phyloP scores from a whole-genome alignment of 2,113 vertebrate species.

The Lophura nycthemera region DNA sequence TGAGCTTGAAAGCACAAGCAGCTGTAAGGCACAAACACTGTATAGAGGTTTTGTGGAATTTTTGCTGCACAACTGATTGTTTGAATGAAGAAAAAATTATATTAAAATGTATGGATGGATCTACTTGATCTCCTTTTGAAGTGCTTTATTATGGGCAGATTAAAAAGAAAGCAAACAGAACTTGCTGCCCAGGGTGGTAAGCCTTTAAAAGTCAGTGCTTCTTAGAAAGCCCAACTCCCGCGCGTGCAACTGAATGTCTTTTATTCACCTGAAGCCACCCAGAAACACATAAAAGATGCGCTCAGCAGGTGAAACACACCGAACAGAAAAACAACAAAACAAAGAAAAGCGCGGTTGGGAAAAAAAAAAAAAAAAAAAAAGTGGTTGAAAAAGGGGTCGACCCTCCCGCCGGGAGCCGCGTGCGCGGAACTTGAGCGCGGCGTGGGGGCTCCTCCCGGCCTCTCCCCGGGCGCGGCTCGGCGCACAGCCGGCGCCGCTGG shows the following conservation, averaged over 20 bases:
- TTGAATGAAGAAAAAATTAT: neutral
- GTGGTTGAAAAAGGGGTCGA: too few species aligned
- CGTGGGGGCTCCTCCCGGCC: neutral
- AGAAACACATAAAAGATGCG: neutral
- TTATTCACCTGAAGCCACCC: neutral
- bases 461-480: too few species aligned
- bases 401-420: neutral
- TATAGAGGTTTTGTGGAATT: neutral
- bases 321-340: too few species aligned
- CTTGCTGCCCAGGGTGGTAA: neutral
- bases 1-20: neutral
- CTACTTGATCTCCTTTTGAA: neutral
- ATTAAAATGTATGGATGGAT: neutral
- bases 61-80: neutral
- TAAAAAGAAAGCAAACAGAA: neutral
- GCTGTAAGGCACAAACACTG: neutral
- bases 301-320: neutral
- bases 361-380: too few species aligned
- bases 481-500: too few species aligned
- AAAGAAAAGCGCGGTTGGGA: too few species aligned
- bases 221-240: neutral
- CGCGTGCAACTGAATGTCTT: rapidly evolving
- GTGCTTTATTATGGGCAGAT: neutral
- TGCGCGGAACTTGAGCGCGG: neutral
- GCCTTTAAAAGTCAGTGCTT: rapidly evolving